Percentiles rank a stretch among this genome's conserved stretches.
These are phyloP conservation scores for Discoglossus pictus DNA, from an alignment of 2,797 vertebrate species.

Conservation along the genomic window DNA sequence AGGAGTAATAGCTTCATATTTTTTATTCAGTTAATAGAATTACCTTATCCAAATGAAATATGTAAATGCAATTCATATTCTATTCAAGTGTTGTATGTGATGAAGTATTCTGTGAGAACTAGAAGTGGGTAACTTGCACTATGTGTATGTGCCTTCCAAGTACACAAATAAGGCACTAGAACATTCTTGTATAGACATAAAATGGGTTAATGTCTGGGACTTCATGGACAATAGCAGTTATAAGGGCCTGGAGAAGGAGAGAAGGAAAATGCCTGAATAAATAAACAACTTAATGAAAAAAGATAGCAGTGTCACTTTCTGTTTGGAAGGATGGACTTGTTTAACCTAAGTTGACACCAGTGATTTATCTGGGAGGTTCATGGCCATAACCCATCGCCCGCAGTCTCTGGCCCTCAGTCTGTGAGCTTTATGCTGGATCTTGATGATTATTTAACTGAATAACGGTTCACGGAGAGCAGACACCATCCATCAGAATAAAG, in stretches of 20 bases:
- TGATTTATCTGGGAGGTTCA: slow-evolving; percentile 46
- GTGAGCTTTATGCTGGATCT: slow-evolving; percentile 27
- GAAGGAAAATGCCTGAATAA: slow-evolving; percentile 7
- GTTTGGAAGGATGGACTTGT: slow-evolving; percentile 31
- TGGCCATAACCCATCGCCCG: slow-evolving; percentile 35
- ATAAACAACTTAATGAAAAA: slow-evolving; percentile 42
- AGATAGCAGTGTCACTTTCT: slow-evolving; percentile 45
- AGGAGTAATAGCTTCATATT: too few relatives aligned
- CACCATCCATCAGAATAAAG: slow-evolving; percentile 50
- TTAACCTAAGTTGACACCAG: slow-evolving; percentile 34
- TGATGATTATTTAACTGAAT: slow-evolving; percentile 48
- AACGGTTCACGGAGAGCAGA: slow-evolving; percentile 30
- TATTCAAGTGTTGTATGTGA: too few relatives aligned
- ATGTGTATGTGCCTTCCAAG: too few relatives aligned
- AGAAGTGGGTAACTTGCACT: too few relatives aligned
- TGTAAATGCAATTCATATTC: too few relatives aligned
- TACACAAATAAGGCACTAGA: too few relatives aligned
- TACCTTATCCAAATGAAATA: too few relatives aligned
- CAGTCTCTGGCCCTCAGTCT: slow-evolving; percentile 31
- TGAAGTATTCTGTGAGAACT: too few relatives aligned
- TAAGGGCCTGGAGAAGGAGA: background rate
- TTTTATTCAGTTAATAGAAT: too few relatives aligned
- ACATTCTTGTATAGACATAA: too few relatives aligned
- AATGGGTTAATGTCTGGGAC: too few relatives aligned
- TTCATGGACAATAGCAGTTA: background rate